Evolutionary conservation across 2,888 invertebrate genomes (phyloP).

Genomic region (Archaeoteleia sp.): DNA sequence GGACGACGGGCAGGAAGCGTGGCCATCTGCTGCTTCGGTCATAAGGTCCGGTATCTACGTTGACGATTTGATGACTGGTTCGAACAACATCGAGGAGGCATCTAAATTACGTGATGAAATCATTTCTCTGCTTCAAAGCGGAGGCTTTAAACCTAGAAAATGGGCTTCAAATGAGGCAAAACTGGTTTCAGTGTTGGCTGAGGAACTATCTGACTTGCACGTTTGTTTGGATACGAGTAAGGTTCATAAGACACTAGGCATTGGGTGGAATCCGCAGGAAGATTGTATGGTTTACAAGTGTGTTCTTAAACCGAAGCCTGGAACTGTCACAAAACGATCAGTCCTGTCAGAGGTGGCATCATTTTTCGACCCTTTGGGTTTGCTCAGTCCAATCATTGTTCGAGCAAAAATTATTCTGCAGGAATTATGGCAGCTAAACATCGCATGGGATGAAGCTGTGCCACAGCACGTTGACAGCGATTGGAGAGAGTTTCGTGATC

Average conservation of each 20-base stretch:
- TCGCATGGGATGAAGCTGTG: slow-evolving; percentile 51
- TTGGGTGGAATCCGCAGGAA: too few species aligned
- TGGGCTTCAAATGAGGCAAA: background rate
- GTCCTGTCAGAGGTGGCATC: background rate
- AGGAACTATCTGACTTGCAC: too few species aligned
- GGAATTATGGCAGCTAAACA: slow-evolving; percentile 35
- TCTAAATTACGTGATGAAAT: background rate
- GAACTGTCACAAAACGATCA: background rate
- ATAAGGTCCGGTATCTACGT: slow-evolving; percentile 7
- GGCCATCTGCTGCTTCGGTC: background rate
- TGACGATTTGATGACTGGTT: slow-evolving; percentile 19
- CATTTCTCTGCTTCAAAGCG: background rate
- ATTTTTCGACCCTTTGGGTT: slow-evolving; percentile 26
- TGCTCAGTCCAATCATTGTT: slow-evolving; percentile 44
- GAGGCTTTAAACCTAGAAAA: slow-evolving; percentile 5
- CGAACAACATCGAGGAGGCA: background rate
- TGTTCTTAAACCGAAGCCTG: too few species aligned
- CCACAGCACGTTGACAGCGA: slow-evolving; percentile 22
- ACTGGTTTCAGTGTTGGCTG: too few species aligned
- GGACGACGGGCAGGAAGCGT: background rate
- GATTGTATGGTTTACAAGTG: too few species aligned
- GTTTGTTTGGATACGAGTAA: too few species aligned
- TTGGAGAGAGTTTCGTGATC: slow-evolving; percentile 26
- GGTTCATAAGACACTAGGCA: too few species aligned
- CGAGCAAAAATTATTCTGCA: slow-evolving; percentile 46